Evolutionary conservation across 1,140 invertebrate genomes (phyloP).

Genomic region (Conopomorpha cramerella): DNA sequence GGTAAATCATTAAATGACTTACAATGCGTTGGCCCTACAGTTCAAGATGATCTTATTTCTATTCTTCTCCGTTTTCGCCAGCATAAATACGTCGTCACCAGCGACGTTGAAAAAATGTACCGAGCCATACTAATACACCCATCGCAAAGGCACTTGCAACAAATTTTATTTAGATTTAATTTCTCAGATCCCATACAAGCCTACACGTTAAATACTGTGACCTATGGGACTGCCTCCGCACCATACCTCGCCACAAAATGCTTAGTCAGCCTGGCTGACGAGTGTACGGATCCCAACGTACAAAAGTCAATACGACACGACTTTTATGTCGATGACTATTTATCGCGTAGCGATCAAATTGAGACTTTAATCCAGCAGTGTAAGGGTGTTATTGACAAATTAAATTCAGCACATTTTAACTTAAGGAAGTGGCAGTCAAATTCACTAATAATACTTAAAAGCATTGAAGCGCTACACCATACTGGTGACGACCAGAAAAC

Average conservation of each 20-base stretch:
- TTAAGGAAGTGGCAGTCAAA: neutral
- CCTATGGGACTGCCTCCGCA: neutral
- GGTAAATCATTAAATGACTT: constrained; percentile 23
- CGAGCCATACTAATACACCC: constrained; percentile 19
- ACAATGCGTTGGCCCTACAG: constrained; percentile 19
- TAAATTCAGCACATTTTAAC: neutral
- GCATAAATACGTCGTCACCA: constrained; percentile 11
- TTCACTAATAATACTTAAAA: neutral
- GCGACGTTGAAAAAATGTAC: constrained; percentile 25
- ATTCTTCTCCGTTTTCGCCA: constrained; percentile 13
- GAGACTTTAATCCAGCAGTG: neutral
- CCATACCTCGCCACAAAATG: neutral
- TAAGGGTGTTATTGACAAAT: neutral
- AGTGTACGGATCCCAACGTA: neutral
- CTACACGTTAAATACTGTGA: neutral
- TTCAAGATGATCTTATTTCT: constrained; percentile 27
- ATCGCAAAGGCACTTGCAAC: constrained; percentile 17
- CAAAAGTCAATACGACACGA: neutral
- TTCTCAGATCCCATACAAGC: neutral
- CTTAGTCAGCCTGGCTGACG: neutral
- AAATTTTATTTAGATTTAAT: constrained; percentile 24
- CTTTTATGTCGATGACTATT: neutral
- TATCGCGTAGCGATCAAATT: neutral
- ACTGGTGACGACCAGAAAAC: neutral
- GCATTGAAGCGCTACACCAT: neutral